Evolutionary conservation across 92 coral and sea anemone species (phyloP), one percentile per base, ranked within the genome.

Genomic region (Anthopleura xanthogrammica): DNA sequence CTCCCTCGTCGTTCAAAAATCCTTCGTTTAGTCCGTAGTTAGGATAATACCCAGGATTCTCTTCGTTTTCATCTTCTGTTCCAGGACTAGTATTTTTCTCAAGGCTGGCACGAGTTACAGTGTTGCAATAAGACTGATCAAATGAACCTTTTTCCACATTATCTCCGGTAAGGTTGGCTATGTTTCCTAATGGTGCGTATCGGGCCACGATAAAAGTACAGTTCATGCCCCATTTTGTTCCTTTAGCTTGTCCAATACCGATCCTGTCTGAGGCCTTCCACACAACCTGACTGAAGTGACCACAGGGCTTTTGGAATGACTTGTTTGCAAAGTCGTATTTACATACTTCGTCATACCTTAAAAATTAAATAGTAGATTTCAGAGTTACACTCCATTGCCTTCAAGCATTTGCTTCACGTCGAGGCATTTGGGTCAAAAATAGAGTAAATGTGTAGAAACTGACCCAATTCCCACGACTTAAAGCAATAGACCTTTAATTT

Each of bases 291-390:
- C 94, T 91, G 84, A 95, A 95, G 77, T 95, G 98, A 14, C 98
- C 98, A 7, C 98, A 91, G 8, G 90, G 95, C 71, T 91, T 92
- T 55, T 92, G 95, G 76, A 89, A 92, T 8, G 98, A 90, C 43
- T 89, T 88, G 75, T 93, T 85, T 36, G 62, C 90, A 87, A 95
- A 94, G 78, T 95, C 91, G 85, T 95, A 94, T 40, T 88, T 94
- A 80, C 98, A 95, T 5, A 95, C 98, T 72, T 95, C 98, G 50
- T 92, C 98, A 73, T 95, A 95, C 98, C 98, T 95, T 80, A 0
- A 81, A 62, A 52, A 8, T 29, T 3, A 43, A 75, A 43, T 5
- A 5, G 36, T 29, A 29, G 36, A 29, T 29, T 29, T 29, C 36
- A 29, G 36, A 29, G 36, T 29, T 29, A 29, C 36, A 29, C 36